Conservation (phyloP, 2,888 invertebrate species). For the Kuschelorhynchus macadamiae region DNA sequence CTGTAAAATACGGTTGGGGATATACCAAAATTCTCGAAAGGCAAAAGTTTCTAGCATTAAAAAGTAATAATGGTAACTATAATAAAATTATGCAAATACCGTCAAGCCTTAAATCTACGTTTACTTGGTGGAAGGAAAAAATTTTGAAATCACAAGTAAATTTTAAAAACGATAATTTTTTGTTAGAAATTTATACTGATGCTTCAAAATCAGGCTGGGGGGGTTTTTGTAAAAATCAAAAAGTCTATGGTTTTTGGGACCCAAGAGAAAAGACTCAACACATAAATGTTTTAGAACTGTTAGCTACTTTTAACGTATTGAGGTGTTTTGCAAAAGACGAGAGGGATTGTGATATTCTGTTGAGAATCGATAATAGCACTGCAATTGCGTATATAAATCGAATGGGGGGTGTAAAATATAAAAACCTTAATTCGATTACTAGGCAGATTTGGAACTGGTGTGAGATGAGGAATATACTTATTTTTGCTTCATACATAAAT, state of each 20-base stretch:
- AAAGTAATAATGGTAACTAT: no score
- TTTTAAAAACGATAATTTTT: no score
- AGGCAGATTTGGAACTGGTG: slow-evolving; percentile 7
- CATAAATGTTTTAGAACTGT: not conserved
- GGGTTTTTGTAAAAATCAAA: not conserved
- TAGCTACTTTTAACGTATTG: slow-evolving; percentile 2
- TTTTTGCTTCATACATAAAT: not conserved
- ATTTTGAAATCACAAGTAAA: no score
- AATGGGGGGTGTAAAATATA: slow-evolving; percentile 9
- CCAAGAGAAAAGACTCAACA: not conserved
- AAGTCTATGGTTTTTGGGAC: not conserved
- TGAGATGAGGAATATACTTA: not conserved
- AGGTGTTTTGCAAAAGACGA: not conserved
- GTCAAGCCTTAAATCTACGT: no score
- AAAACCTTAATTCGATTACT: not conserved
- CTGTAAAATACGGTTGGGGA: no score
- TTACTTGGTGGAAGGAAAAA: no score
- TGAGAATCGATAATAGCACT: slow-evolving; percentile 8
- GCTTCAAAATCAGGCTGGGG: slow-evolving; percentile 7
- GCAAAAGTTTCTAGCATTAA: no score
- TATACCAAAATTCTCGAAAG: no score
- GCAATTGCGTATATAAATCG: slow-evolving; percentile 5
- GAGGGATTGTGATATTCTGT: not conserved
- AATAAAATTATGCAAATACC: no score
- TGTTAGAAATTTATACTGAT: slow-evolving; percentile 5